Evolutionary conservation across 1,140 invertebrate species (phyloP).

Genomic region (Oedothorax gibbosus): DNA sequence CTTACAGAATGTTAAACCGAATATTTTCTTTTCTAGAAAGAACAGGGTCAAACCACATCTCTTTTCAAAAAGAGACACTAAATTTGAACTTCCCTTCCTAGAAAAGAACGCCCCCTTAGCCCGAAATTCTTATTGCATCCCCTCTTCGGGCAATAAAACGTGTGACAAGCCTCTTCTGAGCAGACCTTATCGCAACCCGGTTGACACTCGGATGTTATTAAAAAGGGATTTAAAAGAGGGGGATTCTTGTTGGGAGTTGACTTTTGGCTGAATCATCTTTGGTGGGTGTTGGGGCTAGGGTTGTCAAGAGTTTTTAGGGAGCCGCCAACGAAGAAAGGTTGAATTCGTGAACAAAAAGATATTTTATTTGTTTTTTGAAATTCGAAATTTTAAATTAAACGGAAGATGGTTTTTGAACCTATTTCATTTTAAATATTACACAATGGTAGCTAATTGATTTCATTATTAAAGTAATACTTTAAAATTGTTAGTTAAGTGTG

Average conservation of each 20-base stretch:
- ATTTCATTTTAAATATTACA: too few relatives aligned
- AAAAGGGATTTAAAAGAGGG: constrained; percentile 53
- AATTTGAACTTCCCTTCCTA: constrained; percentile 3
- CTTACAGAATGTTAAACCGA: too few relatives aligned
- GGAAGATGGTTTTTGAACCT: too few relatives aligned
- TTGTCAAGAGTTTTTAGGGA: neutral
- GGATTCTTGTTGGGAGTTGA: constrained; percentile 30
- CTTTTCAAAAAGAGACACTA: neutral
- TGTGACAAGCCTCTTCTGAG: neutral
- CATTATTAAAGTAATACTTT: too few relatives aligned
- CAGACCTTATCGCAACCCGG: constrained; percentile 45
- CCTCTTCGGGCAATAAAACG: neutral
- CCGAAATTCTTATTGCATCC: constrained; percentile 10
- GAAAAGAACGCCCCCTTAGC: constrained; percentile 14
- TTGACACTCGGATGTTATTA: constrained; percentile 59
- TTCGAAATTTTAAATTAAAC: too few relatives aligned
- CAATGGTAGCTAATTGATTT: too few relatives aligned
- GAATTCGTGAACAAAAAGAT: too few relatives aligned
- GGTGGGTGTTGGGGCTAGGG: neutral
- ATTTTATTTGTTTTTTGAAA: too few relatives aligned
- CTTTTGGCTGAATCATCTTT: constrained; percentile 56
- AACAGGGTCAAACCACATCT: too few relatives aligned
- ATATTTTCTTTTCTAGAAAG: too few relatives aligned
- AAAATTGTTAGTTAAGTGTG: too few relatives aligned
- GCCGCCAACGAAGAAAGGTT: too few relatives aligned